Base-by-base conservation (phyloP, 2,888 invertebrate species). In the Agriopis leucophaearia region DNA sequence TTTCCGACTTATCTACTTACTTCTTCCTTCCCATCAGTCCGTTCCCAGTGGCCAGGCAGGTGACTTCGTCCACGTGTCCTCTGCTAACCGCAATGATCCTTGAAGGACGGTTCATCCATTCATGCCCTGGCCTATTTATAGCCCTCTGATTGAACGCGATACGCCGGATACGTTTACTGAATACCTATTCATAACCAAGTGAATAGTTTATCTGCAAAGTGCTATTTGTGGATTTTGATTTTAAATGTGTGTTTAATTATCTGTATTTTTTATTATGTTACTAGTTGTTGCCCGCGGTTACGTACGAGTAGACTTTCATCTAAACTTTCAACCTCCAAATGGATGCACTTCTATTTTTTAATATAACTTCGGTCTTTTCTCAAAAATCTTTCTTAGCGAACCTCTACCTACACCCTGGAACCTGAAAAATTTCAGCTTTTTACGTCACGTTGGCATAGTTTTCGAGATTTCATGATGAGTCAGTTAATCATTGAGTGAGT, bases 1-100 rank as follows among this genome's bases (percentile, higher is more conserved):
- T 38, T 6, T 38, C 5, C 5, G 27, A 47, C 15, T 47, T 48
- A 48, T 48, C 3, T 6, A 27, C 5, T 10, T 48, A 48, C 48
- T 18, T 48, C 44, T n/a, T 47, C 47, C 47, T 47, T n/a, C 3
- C 27, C 16, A n/a, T 47, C 42, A 13, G 40, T 50, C 8, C 27
- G 4, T 45, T 10, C 18, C 38, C 6, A 47, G 47, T 54, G 45
- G 8, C 47, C 16, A 13, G 12, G 10, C 64, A 58, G 51, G 50
- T 58, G 64, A 58, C 52, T 57, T 27, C 9, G 54, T 45, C 36
- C 67, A 45, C 66, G 56, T 62, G 50, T 51, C 38, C 57, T 52
- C 16, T 13, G 38, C 18, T 27, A 18, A 59, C 67, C 68, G 56
- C 68, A 68, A 54, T 66, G n/a, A 57, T 57, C 67, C 67, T 68